Evolutionary conservation across 2,113 vertebrate genomes (phyloP), one percentile per base, ranked within the genome.

Genomic region (Sigmodon hispidus): DNA sequence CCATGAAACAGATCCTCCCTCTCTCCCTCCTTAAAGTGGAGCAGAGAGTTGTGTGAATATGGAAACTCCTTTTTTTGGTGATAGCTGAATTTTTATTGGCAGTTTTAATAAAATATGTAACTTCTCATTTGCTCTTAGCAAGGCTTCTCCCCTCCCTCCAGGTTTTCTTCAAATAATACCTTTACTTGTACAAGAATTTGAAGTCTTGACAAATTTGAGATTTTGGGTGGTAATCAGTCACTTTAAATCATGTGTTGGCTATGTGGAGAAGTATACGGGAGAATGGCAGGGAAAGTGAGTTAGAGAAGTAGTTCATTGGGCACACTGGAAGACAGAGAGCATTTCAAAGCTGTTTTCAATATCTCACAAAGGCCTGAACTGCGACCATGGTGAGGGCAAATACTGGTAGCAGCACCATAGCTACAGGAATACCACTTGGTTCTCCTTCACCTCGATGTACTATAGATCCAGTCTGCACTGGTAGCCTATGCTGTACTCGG

Each of bases 401-500:
- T 80, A 98, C 96, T 59, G 98, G 98, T 96, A 98, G 97, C 63
- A 98, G 92, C 93, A 98, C 31, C 91, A 98, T 67, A 85, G 97
- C 95, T 70, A 98, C 36, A n/a, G n/a, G n/a, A n/a, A n/a, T n/a
- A 87, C 98, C 98, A 96, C 97, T 96, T 29, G 98, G 96, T 50
- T 99, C 98, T 96, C 97, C 98, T 90, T 98, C 96, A 0, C 97
- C 93, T 97, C 4, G 95, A 95, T 97, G 96, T 96, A 97, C 96
- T 84, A 96, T 79, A 31, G 98, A 98, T 87, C 98, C 98, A 88
- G 98, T 99, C 40, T 98, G 98, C 81, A 97, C 96, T 97, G 98
- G 96, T 89, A 99, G 99, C 98, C 98, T 99, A 97, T 99, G 99
- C 80, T 98, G 98, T 40, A 99, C 98, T 81, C 97, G 98, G 40